phyloP scores from a whole-genome alignment of 2,113 vertebrate genomes.

The Montifringilla adamsi region DNA sequence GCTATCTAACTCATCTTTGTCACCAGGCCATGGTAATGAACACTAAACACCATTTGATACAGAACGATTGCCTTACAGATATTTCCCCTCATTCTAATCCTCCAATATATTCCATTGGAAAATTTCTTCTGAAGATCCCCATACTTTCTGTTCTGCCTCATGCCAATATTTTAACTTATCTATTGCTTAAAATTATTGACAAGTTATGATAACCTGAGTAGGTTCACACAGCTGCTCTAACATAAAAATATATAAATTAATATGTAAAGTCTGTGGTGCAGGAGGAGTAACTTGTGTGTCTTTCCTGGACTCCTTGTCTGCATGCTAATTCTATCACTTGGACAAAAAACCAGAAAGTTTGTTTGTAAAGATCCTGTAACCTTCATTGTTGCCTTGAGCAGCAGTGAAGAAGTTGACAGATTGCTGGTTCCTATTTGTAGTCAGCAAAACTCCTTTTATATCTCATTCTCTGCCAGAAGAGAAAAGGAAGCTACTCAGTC shows the following conservation, averaged over 20 bases:
- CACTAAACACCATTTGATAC: background rate
- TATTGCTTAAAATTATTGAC: background rate
- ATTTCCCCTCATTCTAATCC: background rate
- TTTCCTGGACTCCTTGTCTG: background rate
- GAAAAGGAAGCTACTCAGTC: conserved; percentile 21
- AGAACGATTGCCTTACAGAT: rapidly evolving
- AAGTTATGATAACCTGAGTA: background rate
- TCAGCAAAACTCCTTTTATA: conserved; percentile 17
- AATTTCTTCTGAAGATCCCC: background rate
- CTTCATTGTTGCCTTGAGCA: background rate
- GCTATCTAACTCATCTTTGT: background rate
- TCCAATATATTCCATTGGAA: background rate
- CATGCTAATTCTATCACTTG: background rate
- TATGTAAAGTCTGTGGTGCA: background rate
- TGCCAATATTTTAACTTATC: background rate
- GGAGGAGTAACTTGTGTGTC: background rate
- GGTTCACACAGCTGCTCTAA: background rate
- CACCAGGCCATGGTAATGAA: background rate
- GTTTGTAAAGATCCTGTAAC: conserved; percentile 10
- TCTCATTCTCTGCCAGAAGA: conserved; percentile 15
- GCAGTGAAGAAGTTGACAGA: background rate
- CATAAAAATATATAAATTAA: background rate
- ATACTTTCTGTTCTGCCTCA: background rate
- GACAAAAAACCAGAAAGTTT: background rate
- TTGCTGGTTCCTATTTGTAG: conserved; percentile 14